Evolutionary conservation across 2,797 vertebrate genomes (phyloP), one percentile per base, ranked within the genome.

Genomic region (Pseudotriccus pelzelni): DNA sequence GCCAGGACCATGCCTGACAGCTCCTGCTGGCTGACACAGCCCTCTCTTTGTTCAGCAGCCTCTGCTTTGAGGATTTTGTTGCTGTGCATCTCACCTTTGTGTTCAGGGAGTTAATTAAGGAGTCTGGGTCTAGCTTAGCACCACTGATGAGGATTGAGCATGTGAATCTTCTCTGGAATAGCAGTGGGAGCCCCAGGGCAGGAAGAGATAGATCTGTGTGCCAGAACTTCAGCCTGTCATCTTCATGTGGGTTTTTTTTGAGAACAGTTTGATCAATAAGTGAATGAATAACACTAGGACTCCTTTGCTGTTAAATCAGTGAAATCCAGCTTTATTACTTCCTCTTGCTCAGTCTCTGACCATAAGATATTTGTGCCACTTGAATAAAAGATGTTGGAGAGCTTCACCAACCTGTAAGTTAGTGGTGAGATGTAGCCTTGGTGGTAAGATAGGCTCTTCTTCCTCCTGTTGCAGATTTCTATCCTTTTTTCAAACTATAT

Each of bases 371-470:
- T 52, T 63, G 4, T 52, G 24, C 6, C 1, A 9, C 15, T 46
- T 60, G 14, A 46, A 66, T 2, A 67, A 14, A 76, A 66, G 2
- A 3, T 8, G 1, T 2, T 46, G 17, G 6, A 53, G 17, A 68
- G 0, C 3, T 82, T 84, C 46, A 53, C 2, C 19, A 79, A 5
- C 4, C 3, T 36, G 6, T 34, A 27, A 6, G 3, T 74, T 47
- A 18, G 3, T 23, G 12, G 5, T 41, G 68, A 84, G 1, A 28
- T 0, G 0, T 5, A 50, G 27, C 28, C 5, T 66, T 64, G 43
- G 4, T 43, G 18, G 43, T 43, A 43, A 43, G 11, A 59, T 62
- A 2, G 23, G 0, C 32, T 70, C 23, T 59, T 46, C 14, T 63
- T 59, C 21, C 24, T 34, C 8, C n/a, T 12, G 36, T 2, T 34